phyloP scores from a whole-genome alignment of 2,888 invertebrate species.

The Nesidiocoris tenuis region DNA sequence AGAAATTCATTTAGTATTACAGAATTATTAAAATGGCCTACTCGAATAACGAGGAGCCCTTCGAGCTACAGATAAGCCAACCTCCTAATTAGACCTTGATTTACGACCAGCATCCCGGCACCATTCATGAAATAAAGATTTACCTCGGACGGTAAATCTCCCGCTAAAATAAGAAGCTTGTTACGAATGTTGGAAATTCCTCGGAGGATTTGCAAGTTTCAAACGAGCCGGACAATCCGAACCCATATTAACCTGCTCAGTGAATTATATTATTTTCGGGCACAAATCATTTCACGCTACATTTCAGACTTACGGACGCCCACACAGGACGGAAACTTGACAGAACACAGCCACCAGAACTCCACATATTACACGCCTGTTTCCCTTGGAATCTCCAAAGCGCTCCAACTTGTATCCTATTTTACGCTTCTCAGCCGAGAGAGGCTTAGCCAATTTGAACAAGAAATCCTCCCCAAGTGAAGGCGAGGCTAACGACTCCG shows the following conservation, averaged over 20 bases:
- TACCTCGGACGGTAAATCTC: not conserved
- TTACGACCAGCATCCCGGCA: not conserved
- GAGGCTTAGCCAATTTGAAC: not conserved
- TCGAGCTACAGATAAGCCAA: too few relatives aligned
- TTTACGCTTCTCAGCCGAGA: slow-evolving; percentile 12
- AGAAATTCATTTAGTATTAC: too few relatives aligned
- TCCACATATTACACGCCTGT: slow-evolving; percentile 1
- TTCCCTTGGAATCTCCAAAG: not conserved
- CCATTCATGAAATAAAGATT: not conserved
- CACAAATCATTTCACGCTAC: slow-evolving; percentile 26
- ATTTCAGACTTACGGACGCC: slow-evolving; percentile 14
- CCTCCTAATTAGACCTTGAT: not conserved
- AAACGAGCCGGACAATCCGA: not conserved
- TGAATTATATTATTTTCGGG: slow-evolving; percentile 22
- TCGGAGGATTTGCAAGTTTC: not conserved
- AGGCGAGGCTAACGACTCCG: not conserved
- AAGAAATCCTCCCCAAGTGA: not conserved
- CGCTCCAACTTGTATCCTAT: slow-evolving; percentile 3
- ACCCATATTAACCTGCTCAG: not conserved
- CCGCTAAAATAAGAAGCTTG: not conserved
- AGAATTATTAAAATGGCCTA: too few relatives aligned
- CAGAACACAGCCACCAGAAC: slow-evolving; percentile 1
- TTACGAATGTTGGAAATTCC: not conserved
- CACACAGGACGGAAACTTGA: slow-evolving; percentile 14
- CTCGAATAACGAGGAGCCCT: too few relatives aligned